Evolutionary conservation across 2,888 invertebrate species (phyloP).

Genomic region (Conistra vaccinii): DNA sequence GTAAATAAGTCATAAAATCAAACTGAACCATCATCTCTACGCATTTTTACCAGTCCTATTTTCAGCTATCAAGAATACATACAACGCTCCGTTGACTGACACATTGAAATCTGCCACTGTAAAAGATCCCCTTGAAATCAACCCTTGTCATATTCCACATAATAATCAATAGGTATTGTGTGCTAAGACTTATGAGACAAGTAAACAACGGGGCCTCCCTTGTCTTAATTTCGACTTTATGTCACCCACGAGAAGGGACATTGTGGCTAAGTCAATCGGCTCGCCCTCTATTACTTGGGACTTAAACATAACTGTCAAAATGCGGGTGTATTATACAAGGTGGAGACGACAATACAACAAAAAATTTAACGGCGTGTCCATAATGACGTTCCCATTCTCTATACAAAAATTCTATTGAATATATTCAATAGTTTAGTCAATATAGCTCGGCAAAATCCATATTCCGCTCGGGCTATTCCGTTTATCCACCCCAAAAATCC

Average conservation of each 20-base stretch:
- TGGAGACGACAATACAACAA: too few relatives aligned
- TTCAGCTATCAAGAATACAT: conserved; percentile 2
- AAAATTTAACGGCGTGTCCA: too few relatives aligned
- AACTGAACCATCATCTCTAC: too few relatives aligned
- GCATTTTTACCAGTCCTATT: not conserved
- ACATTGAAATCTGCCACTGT: not conserved
- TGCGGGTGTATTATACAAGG: not conserved
- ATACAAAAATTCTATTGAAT: too few relatives aligned
- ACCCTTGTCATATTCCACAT: conserved; percentile 33
- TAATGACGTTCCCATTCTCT: too few relatives aligned
- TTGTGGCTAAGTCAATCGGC: not conserved
- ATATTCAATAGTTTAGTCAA: too few relatives aligned
- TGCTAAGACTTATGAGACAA: conserved; percentile 3
- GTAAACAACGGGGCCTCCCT: conserved; percentile 9
- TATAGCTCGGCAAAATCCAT: too few relatives aligned
- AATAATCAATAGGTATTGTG: conserved; percentile 11
- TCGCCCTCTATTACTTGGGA: not conserved
- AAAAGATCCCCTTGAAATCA: conserved; percentile 10
- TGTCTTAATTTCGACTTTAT: conserved; percentile 5
- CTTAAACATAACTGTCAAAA: not conserved
- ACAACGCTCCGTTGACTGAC: not conserved
- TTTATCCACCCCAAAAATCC: too few relatives aligned
- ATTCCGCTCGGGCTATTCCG: too few relatives aligned
- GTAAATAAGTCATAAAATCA: not conserved
- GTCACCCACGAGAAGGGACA: not conserved